Conservation (phyloP, 2,113 vertebrate species). For the Tylochromis polylepis region DNA sequence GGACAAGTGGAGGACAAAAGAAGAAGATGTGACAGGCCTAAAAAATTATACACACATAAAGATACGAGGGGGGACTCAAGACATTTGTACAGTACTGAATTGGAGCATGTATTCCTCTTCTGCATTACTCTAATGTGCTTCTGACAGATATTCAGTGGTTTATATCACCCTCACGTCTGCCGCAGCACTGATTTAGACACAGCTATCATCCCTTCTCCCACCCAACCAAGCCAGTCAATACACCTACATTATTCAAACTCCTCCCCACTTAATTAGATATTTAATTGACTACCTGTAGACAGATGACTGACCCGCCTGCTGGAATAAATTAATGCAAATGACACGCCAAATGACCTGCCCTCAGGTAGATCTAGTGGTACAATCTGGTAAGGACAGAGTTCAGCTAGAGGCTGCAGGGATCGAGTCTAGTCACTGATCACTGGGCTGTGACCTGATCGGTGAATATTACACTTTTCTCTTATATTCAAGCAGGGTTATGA, state of each 20-base stretch:
- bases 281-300: conserved; percentile 76
- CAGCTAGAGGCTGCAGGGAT: conserved; percentile 37
- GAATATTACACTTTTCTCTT: neutral
- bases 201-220: conserved; percentile 17
- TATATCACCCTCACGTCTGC: conserved; percentile 6
- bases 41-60: neutral
- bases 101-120: neutral
- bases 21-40: neutral
- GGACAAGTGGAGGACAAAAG: neutral
- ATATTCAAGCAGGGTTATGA: neutral
- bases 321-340: conserved; percentile 74
- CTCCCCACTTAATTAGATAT: conserved; percentile 77
- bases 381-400: conserved; percentile 58
- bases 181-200: conserved; percentile 50
- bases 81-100: neutral
- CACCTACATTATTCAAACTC: conserved; percentile 75
- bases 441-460: neutral
- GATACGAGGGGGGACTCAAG: neutral
- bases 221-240: conserved; percentile 65
- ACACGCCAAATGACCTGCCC: conserved; percentile 38
- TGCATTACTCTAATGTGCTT: neutral
- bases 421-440: conserved; percentile 31
- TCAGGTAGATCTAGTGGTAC: conserved; percentile 44
- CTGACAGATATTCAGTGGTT: conserved; percentile 1
- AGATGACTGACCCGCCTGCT: conserved; percentile 55